Percentiles rank a stretch among this genome's conserved stretches.
phyloP scores from a whole-genome alignment of 1,140 invertebrate species.

The Armadillidium nasatum region DNA sequence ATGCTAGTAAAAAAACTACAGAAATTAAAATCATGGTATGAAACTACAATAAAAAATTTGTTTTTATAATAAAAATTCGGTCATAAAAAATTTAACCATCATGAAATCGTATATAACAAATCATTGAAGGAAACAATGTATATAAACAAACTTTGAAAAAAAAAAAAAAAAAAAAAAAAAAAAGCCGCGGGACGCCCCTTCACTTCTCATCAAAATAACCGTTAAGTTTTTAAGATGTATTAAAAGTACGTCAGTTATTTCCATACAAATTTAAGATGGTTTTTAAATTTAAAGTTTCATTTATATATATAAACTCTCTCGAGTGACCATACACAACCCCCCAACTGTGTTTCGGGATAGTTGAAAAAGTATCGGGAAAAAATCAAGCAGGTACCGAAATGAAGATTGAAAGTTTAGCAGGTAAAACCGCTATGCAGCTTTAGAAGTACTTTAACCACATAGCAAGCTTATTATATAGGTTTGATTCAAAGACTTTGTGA shows the following conservation, averaged over 20 bases:
- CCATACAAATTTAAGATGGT: neutral
- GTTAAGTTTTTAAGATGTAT: neutral
- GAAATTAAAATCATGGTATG: too few species aligned
- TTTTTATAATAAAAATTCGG: neutral
- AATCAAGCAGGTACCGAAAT: neutral
- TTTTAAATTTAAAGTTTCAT: neutral
- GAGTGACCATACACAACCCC: neutral
- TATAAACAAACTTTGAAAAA: neutral
- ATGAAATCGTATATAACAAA: neutral
- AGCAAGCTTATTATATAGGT: neutral
- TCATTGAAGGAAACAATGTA: neutral
- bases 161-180: neutral
- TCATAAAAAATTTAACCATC: neutral
- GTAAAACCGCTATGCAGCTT: constrained; percentile 5
- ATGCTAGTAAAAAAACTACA: too few species aligned
- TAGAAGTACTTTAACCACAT: neutral
- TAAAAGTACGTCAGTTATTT: neutral
- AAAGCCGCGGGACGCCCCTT: neutral
- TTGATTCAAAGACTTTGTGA: too few species aligned
- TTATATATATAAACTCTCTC: neutral
- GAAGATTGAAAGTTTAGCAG: neutral
- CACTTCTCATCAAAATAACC: neutral
- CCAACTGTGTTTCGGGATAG: neutral
- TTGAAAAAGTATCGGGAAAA: neutral
- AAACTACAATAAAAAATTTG: too few species aligned